Percentiles rank a stretch among this genome's conserved stretches.
phyloP scores from a whole-genome alignment of 1,140 invertebrate species.

The Aphis gossypii region DNA sequence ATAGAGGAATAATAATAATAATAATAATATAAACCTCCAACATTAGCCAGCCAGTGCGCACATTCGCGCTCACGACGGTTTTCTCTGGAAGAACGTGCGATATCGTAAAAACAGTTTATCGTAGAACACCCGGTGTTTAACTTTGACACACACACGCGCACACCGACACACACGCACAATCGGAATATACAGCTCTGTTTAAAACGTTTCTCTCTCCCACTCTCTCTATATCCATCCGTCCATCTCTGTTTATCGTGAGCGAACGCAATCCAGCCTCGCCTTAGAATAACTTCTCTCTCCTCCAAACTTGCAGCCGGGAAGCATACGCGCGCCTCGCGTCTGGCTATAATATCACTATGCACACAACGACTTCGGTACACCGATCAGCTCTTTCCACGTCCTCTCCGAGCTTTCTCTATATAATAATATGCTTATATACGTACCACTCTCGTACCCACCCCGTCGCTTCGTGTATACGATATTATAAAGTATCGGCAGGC shows the following conservation, averaged over 20 bases:
- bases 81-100: neutral
- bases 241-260: no score
- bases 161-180: neutral
- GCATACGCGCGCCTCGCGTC: neutral
- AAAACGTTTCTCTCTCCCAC: neutral
- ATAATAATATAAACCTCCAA: neutral
- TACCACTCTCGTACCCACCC: neutral
- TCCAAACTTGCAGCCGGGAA: neutral
- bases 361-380: neutral
- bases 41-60: neutral
- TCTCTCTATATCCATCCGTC: neutral
- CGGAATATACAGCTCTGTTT: conserved; percentile 47
- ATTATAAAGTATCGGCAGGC: neutral
- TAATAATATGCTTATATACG: neutral
- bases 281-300: conserved; percentile 19
- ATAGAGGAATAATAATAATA: conserved; percentile 22
- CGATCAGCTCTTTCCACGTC: neutral
- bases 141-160: neutral
- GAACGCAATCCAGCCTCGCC: no score
- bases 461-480: neutral
- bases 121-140: conserved; percentile 52
- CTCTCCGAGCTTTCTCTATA: neutral
- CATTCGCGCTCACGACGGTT: neutral
- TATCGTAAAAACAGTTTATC: conserved; percentile 54
- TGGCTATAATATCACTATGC: neutral